These are phyloP conservation scores for Odocoileus virginianus DNA, from an alignment of 2,113 vertebrate genomes.

Conservation along the genomic window DNA sequence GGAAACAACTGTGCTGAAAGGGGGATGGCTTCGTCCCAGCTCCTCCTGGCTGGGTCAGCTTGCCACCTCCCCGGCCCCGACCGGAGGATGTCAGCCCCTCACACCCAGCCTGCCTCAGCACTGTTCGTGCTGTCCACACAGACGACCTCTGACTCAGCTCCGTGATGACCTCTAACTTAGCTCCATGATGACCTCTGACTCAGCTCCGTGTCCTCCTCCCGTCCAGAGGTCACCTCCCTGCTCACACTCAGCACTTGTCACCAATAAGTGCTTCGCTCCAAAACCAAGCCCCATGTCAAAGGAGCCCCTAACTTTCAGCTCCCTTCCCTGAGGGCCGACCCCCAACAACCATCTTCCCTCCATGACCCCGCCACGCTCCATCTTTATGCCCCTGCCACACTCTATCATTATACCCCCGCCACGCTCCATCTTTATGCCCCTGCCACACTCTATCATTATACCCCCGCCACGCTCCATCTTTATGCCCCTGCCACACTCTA, in stretches of 20 bases:
- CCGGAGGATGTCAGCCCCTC: not conserved
- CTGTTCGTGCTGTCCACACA: fast-evolving
- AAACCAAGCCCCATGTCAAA: not conserved
- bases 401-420: not conserved
- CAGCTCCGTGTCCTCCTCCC: not conserved
- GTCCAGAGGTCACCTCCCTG: not conserved
- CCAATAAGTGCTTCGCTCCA: not conserved
- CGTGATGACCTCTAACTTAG: not conserved
- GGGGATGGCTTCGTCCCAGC: not conserved
- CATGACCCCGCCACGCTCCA: fast-evolving
- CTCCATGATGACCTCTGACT: not conserved
- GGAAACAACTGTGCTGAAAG: not conserved
- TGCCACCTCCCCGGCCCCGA: not conserved
- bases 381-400: not conserved
- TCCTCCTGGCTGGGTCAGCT: not conserved
- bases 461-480: not conserved
- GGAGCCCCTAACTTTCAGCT: not conserved
- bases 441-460: no score
- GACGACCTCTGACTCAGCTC: not conserved
- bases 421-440: no score
- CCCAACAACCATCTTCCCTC: no score
- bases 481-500: no score
- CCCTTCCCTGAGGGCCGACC: not conserved
- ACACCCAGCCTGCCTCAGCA: not conserved
- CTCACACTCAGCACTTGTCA: not conserved